phyloP scores from a whole-genome alignment of 2,797 vertebrate species.

The Manis javanica region DNA sequence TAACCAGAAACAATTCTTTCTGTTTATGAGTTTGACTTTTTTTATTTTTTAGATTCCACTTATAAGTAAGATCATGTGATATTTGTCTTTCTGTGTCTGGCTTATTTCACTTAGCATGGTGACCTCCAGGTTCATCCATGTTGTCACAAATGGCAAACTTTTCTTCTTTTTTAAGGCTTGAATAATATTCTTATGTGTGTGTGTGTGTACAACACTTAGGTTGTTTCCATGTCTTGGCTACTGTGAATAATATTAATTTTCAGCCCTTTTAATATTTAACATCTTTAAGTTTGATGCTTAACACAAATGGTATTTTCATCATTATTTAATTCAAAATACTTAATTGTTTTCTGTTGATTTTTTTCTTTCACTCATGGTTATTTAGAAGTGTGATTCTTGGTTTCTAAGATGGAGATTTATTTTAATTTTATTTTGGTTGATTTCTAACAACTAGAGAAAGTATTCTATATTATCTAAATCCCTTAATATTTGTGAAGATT shows the following conservation, averaged over 20 bases:
- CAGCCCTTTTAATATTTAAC: conserved; percentile 7
- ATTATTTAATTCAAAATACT: conserved; percentile 21
- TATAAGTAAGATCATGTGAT: neutral
- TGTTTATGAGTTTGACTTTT: neutral
- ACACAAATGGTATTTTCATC: conserved; percentile 4
- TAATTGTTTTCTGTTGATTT: neutral
- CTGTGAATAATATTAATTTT: neutral
- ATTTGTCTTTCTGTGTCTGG: neutral
- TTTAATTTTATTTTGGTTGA: conserved; percentile 22
- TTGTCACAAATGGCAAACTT: neutral
- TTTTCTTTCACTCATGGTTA: neutral
- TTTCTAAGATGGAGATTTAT: neutral
- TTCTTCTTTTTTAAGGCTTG: neutral
- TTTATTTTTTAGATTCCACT: neutral
- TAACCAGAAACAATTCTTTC: neutral
- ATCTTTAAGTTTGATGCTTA: neutral
- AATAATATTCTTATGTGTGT: neutral
- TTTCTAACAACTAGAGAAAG: conserved; percentile 14
- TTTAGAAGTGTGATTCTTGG: conserved; percentile 29
- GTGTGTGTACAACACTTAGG: no score
- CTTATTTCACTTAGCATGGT: neutral
- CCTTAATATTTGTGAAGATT: conserved; percentile 6
- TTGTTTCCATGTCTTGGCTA: neutral
- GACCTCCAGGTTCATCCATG: neutral
- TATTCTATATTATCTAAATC: conserved; percentile 1